These are phyloP conservation scores for Trialeurodes vaporariorum DNA, from an alignment of 1,140 invertebrate genomes.

Conservation along the genomic window DNA sequence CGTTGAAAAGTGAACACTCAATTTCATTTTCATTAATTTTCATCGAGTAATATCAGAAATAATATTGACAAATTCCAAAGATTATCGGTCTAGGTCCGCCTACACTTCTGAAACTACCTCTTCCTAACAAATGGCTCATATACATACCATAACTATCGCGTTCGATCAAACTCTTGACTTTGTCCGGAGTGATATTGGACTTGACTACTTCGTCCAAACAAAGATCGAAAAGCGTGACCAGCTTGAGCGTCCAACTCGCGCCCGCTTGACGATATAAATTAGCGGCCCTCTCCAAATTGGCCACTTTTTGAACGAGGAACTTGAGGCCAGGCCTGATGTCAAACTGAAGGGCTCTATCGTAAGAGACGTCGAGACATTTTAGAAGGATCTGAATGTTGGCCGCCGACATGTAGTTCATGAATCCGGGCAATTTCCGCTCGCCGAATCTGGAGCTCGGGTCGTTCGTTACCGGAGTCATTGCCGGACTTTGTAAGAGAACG, in stretches of 20 bases:
- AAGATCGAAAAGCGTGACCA: slow-evolving; percentile 74
- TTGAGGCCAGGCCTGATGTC: slow-evolving; percentile 81
- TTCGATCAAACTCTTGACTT: slow-evolving; percentile 50
- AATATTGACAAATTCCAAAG: too few species aligned
- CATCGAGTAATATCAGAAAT: too few species aligned
- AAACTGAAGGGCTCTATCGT: slow-evolving; percentile 68
- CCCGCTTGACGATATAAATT: slow-evolving; percentile 89
- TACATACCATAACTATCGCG: too few species aligned
- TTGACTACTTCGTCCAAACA: slow-evolving; percentile 50
- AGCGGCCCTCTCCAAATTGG: slow-evolving; percentile 70
- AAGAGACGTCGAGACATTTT: slow-evolving; percentile 66
- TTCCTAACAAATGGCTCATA: too few species aligned
- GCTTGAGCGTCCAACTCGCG: slow-evolving; percentile 77
- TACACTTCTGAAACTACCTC: too few species aligned
- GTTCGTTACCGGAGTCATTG: slow-evolving; percentile 18
- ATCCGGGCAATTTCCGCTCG: slow-evolving; percentile 31
- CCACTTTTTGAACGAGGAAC: slow-evolving; percentile 86
- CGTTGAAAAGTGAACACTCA: too few species aligned
- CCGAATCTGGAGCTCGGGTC: slow-evolving; percentile 5
- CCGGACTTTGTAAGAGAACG: slow-evolving; percentile 31
- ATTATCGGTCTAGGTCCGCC: too few species aligned
- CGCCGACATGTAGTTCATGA: slow-evolving; percentile 35
- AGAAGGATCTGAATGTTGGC: slow-evolving; percentile 53
- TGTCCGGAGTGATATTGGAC: slow-evolving; percentile 46
- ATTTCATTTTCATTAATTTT: too few species aligned